Conservation (phyloP, 2,113 vertebrate species). For the Dipodomys merriami region DNA sequence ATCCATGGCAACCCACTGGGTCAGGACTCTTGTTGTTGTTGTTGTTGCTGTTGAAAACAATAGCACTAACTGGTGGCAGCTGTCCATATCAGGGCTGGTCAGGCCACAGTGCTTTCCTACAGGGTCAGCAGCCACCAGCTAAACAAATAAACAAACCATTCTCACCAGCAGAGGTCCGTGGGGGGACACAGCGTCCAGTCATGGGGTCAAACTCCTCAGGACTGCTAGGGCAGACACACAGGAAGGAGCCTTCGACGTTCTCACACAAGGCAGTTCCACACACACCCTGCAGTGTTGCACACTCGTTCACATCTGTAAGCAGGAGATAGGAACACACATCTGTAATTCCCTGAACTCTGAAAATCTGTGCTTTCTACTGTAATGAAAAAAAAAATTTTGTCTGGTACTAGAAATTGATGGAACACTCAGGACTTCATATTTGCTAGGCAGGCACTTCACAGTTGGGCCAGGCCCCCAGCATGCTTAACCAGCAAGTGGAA, state of each 20-base stretch:
- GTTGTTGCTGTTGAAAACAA: slow-evolving; percentile 2
- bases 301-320: slow-evolving; percentile 91
- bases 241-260: slow-evolving; percentile 92
- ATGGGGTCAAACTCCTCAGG: slow-evolving; percentile 88
- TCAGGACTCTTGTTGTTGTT: background rate
- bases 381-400: background rate
- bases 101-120: background rate
- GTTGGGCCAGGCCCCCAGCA: background rate
- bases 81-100: background rate
- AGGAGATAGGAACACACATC: background rate
- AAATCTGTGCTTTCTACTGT: background rate
- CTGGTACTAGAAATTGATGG: background rate
- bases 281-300: slow-evolving; percentile 88
- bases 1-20: background rate
- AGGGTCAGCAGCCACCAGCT: background rate
- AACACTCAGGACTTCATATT: background rate
- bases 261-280: slow-evolving; percentile 91
- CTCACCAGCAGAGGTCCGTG: slow-evolving; percentile 79
- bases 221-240: slow-evolving; percentile 88
- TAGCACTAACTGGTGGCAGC: background rate
- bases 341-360: background rate
- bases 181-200: slow-evolving; percentile 83
- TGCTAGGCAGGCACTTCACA: background rate
- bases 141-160: background rate
- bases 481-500: background rate